Conservation (phyloP, 2,797 vertebrate species). For the Spinus pinus region DNA sequence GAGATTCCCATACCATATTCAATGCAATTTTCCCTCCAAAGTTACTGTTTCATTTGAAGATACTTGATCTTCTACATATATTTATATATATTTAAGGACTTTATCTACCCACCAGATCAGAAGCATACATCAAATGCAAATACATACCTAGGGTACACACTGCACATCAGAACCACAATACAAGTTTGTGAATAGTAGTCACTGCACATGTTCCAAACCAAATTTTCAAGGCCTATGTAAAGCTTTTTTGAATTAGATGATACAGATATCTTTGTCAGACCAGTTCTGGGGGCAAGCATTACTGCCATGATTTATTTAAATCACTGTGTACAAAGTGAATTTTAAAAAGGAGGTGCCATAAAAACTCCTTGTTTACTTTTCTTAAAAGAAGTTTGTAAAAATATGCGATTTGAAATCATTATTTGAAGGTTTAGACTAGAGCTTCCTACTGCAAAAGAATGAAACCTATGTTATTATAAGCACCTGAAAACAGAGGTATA, state of each 20-base stretch:
- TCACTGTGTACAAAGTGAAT: background rate
- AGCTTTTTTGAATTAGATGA: background rate
- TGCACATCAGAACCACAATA: background rate
- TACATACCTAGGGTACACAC: background rate
- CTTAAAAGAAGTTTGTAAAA: background rate
- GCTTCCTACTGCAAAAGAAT: background rate
- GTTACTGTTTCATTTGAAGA: background rate
- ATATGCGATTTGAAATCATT: background rate
- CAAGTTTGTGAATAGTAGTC: constrained; percentile 28
- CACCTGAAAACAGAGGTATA: background rate
- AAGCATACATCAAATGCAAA: background rate
- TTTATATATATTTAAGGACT: background rate
- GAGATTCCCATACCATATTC: background rate
- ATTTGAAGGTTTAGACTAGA: background rate
- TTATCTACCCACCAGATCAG: constrained; percentile 1
- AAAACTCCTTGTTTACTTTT: background rate
- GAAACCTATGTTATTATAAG: background rate
- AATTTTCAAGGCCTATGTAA: background rate
- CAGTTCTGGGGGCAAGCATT: background rate
- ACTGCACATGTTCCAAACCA: background rate
- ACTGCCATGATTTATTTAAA: background rate
- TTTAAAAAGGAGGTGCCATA: background rate
- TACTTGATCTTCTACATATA: background rate
- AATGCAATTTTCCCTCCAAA: background rate
- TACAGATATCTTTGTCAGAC: background rate